Evolutionary conservation across 1,140 invertebrate species (phyloP), one percentile per base, ranked within the genome.

Genomic region (Agraylea sexmaculata): DNA sequence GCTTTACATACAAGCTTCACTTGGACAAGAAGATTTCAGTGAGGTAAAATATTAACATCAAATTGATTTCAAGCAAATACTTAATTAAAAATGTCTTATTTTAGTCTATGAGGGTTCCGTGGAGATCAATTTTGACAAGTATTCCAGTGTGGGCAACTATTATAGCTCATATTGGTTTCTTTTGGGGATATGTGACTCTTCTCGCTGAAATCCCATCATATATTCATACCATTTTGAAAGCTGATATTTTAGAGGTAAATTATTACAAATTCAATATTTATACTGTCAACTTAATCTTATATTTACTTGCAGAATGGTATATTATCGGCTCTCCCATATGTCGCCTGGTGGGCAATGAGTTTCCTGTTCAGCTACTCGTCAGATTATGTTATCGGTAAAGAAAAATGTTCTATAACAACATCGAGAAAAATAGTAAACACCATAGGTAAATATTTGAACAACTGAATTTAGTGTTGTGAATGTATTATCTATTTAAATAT

Each of bases 261-360:
- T 20, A 33, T 25, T 25, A 25, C 23, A 25, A 27, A 27, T 16
- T 38, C 3, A n/a, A 6, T n/a, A 25, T n/a, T 7, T 25, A n/a
- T 7, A 7, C 23, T 25, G 23, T 25, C 7, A n/a, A 25, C 23
- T 7, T 7, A 25, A 25, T 25, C n/a, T 25, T 25, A 25, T 7
- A 25, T 52, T 50, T 31, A 41, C 45, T 68, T 65, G 32, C 54
- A 81, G 72, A 81, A 82, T 53, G 83, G 84, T 11, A 53, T 75
- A 12, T 58, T 76, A 19, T 79, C 84, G n/a, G 77, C 84, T 0
- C 49, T 87, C 3, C 87, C 87, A 0, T 89, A 88, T 47, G 54
- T 81, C 3, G 66, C 61, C 0, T 75, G 77, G 59, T 79, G 75
- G 73, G 42, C 79, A 0, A 53, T 78, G 37, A 72, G 73, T 27